phyloP scores from a whole-genome alignment of 2,888 invertebrate genomes.

The Helobdella robusta region DNA sequence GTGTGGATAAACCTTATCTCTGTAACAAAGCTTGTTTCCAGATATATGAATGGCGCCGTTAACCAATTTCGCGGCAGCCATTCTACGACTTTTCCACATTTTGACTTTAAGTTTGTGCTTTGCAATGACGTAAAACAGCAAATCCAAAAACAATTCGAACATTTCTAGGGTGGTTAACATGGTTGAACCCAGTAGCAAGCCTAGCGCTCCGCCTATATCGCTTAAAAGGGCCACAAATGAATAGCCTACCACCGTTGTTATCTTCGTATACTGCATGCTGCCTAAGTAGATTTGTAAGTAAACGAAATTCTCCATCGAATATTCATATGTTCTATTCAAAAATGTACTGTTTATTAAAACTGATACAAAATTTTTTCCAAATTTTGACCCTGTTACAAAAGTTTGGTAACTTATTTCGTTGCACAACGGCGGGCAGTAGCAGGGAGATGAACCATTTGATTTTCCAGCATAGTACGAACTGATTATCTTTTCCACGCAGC shows the following conservation, averaged over 20 bases:
- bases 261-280: constrained; percentile 4
- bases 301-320: background rate
- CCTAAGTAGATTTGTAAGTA: background rate
- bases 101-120: too few relatives aligned
- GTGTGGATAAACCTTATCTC: too few relatives aligned
- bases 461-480: too few relatives aligned
- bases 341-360: background rate
- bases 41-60: too few relatives aligned
- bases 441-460: background rate
- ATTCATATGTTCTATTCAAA: background rate
- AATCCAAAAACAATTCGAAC: background rate
- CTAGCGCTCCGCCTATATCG: constrained; percentile 17
- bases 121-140: too few relatives aligned
- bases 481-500: too few relatives aligned
- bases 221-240: constrained; percentile 9
- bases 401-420: background rate
- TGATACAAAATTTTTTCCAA: background rate
- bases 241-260: constrained; percentile 6
- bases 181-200: constrained; percentile 13
- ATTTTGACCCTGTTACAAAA: background rate
- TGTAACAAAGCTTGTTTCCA: too few relatives aligned
- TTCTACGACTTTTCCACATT: too few relatives aligned
- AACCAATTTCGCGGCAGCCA: too few relatives aligned
- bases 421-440: constrained; percentile 17
- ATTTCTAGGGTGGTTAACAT: constrained; percentile 11